Evolutionary conservation across 2,797 vertebrate species (phyloP), one percentile per base, ranked within the genome.

Genomic region (Merluccius polli): DNA sequence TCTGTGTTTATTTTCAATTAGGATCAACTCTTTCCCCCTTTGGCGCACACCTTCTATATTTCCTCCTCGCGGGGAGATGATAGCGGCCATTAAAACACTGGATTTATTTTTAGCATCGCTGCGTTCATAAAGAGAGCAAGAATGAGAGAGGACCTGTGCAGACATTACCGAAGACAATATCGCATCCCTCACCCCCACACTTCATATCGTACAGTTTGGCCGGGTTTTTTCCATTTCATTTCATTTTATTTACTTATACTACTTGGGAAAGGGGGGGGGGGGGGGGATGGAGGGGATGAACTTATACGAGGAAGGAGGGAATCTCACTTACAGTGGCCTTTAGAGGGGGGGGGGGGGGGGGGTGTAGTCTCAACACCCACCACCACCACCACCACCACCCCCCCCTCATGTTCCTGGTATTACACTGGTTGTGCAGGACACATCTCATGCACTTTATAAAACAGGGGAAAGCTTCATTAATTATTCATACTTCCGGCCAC

Each of bases 401-500:
- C 48, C 0, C 18, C 73, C 78, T 72, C 33, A 68, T 83, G 78
- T 88, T 78, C 72, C 75, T 52, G 80, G 85, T 83, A 88, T 86
- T 86, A 88, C 82, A 80, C 74, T 77, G 73, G 73, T 18, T 70
- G 67, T 81, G 78, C 77, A 75, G 67, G 84, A 90, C 87, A 90
- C 86, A 90, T 90, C 79, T 86, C 74, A 76, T 87, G 82, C 81
- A 87, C 90, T 92, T 91, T 85, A 87, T 87, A 85, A 92, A 84
- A 89, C 5, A 11, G 82, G 78, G 85, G 84, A 73, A 83, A 79
- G 74, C 80, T 70, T 87, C 83, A 93, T 94, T 80, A 90, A 93
- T 93, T 91, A 94, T 94, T 93, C 82, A 94, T 80, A 82, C 76
- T 84, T 91, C 87, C 78, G 76, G 85, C 77, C 90, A 90, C 87